These are phyloP conservation scores for Pipistrellus pygmaeus DNA, from an alignment of 2,797 vertebrate genomes.

Conservation along the genomic window DNA sequence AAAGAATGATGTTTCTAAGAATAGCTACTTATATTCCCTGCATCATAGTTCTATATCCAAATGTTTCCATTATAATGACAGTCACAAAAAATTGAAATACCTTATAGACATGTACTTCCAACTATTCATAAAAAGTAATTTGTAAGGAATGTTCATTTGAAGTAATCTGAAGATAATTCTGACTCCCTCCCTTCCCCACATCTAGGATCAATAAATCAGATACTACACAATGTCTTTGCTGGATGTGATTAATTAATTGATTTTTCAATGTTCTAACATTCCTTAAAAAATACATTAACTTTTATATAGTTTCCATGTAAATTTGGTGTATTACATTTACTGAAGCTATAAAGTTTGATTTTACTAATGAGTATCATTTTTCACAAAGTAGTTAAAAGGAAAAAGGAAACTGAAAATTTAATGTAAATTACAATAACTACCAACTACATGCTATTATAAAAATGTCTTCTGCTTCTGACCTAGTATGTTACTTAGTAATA, in stretches of 20 bases:
- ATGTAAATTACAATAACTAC: constrained; percentile 15
- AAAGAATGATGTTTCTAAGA: background rate
- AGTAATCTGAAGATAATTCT: background rate
- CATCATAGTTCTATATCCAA: background rate
- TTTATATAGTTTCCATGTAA: background rate
- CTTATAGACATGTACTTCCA: background rate
- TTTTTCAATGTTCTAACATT: background rate
- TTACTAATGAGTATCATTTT: background rate
- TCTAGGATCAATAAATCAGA: background rate
- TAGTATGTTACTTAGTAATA: background rate
- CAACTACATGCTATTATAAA: background rate
- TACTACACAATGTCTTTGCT: background rate
- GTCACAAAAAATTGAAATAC: background rate
- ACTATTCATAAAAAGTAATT: constrained; percentile 26
- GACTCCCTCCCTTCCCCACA: background rate
- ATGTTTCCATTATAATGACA: constrained; percentile 30
- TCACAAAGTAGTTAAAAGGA: background rate
- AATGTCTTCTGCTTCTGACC: background rate
- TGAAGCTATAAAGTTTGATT: background rate
- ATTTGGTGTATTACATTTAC: background rate
- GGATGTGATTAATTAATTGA: background rate
- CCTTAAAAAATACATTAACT: background rate
- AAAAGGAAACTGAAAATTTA: background rate
- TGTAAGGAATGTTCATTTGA: background rate
- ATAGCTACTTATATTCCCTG: constrained; percentile 1